Evolutionary conservation across 2,113 vertebrate species (phyloP).

Genomic region (Columba janthina): DNA sequence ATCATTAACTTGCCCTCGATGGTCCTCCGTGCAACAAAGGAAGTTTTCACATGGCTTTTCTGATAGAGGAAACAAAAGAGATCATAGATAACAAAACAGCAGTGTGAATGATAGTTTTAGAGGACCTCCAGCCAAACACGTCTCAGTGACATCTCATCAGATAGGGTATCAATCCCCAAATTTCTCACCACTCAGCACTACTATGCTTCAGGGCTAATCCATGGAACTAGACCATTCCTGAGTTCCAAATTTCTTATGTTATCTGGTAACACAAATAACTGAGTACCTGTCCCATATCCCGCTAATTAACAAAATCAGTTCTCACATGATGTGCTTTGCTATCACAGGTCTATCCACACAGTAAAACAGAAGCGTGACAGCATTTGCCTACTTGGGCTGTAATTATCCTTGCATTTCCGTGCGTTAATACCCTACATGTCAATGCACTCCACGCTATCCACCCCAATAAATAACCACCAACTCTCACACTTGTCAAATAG

Average conservation of each 20-base stretch:
- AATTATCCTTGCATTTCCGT: not conserved
- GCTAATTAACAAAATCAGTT: not conserved
- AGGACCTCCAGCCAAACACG: not conserved
- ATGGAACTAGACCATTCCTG: not conserved
- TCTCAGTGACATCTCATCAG: not conserved
- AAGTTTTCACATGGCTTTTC: slow-evolving; percentile 47
- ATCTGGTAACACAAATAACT: not conserved
- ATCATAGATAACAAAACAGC: slow-evolving; percentile 10
- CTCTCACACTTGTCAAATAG: not conserved
- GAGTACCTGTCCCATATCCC: not conserved
- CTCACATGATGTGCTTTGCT: not conserved
- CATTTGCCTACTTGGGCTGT: not conserved
- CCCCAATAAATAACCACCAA: not conserved
- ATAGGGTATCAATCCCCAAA: not conserved
- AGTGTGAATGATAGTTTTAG: slow-evolving; percentile 27
- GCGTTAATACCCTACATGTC: fast-evolving
- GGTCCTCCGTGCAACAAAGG: slow-evolving; percentile 38
- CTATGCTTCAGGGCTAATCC: not conserved
- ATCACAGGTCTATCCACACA: not conserved
- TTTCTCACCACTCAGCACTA: not conserved
- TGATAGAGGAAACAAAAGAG: slow-evolving; percentile 60
- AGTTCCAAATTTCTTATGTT: not conserved
- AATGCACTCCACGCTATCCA: not conserved
- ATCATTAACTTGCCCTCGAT: slow-evolving; percentile 64
- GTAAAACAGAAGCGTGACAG: not conserved